phyloP scores from a whole-genome alignment of 2,113 vertebrate species.

The Polyodon spathula region DNA sequence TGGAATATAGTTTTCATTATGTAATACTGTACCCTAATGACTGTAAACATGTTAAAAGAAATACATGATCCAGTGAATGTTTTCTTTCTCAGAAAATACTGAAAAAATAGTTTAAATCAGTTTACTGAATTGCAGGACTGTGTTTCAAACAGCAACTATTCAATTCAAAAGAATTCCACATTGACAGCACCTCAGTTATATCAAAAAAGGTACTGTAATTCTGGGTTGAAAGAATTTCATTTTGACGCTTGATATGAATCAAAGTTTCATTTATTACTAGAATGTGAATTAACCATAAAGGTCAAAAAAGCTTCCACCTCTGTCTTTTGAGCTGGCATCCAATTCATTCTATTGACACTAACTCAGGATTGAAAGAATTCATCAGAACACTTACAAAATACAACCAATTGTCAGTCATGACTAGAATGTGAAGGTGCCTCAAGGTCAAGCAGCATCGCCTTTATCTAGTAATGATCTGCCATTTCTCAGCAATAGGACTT shows the following conservation, averaged over 20 bases:
- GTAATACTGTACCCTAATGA: no score
- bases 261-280: conserved; percentile 23
- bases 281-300: conserved; percentile 18
- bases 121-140: no score
- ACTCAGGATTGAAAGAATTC: conserved; percentile 10
- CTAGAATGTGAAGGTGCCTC: conserved; percentile 37
- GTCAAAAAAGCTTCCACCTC: conserved; percentile 23
- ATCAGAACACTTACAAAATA: conserved; percentile 33
- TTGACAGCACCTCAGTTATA: neutral
- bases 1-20: no score
- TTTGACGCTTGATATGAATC: conserved; percentile 19
- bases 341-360: conserved; percentile 29
- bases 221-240: conserved; percentile 6
- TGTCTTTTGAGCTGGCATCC: conserved; percentile 32
- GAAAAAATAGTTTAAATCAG: no score
- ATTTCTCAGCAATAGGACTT: conserved; percentile 15
- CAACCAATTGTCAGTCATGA: conserved; percentile 42
- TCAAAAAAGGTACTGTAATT: conserved; percentile 2
- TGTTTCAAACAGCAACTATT: no score
- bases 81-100: no score
- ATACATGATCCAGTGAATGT: no score
- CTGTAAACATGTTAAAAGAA: no score
- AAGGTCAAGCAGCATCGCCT: conserved; percentile 40
- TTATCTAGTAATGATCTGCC: conserved; percentile 41
- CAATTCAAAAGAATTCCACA: no score